Evolutionary conservation across 2,888 invertebrate genomes (phyloP).

Genomic region (Lysandra coridon): DNA sequence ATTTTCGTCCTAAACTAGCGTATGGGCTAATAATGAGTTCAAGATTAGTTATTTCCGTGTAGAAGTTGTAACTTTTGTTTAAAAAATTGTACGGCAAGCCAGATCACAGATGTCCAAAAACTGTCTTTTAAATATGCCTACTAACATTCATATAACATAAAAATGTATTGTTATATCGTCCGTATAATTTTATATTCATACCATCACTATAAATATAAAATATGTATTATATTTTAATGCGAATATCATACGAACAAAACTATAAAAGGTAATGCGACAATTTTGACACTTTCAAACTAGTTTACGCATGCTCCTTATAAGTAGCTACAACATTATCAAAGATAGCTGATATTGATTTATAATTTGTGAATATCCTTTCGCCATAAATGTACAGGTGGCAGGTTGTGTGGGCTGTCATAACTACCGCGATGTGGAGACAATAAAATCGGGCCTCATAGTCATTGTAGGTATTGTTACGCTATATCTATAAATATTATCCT

Average conservation of each 20-base stretch:
- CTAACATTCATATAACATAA: not conserved
- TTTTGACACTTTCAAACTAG: constrained; percentile 11
- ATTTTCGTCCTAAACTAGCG: too few relatives aligned
- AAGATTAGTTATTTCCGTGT: too few relatives aligned
- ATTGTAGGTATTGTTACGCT: not conserved
- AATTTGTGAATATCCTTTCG: constrained; percentile 4
- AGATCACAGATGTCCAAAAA: not conserved
- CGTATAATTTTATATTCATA: constrained; percentile 1
- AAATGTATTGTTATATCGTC: not conserved
- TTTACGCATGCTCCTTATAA: not conserved
- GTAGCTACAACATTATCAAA: not conserved
- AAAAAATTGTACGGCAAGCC: not conserved
- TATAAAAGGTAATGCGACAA: constrained; percentile 1
- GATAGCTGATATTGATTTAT: constrained; percentile 17
- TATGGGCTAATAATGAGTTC: too few relatives aligned
- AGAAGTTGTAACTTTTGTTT: too few relatives aligned
- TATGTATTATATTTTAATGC: not conserved
- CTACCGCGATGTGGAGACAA: constrained; percentile 24
- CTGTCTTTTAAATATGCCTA: not conserved
- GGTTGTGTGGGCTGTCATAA: not conserved
- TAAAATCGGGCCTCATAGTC: not conserved
- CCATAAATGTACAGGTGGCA: constrained; percentile 31
- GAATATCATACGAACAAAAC: not conserved
- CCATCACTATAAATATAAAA: not conserved
- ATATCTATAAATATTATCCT: not conserved